phyloP scores from a whole-genome alignment of 2,888 invertebrate genomes.

The Lycia hirtaria region DNA sequence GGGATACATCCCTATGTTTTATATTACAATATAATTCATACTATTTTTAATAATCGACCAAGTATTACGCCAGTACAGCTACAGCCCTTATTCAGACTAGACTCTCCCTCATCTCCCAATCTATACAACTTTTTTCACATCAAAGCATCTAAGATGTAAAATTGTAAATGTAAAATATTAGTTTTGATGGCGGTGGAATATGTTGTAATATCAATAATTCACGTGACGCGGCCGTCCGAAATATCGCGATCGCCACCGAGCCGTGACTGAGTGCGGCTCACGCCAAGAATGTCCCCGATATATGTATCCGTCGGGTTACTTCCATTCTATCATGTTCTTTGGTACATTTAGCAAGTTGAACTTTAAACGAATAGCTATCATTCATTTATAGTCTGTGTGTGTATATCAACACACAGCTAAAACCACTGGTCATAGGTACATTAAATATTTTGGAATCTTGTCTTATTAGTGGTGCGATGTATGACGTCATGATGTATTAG shows the following conservation, averaged over 20 bases:
- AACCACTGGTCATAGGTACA: too few species aligned
- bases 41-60: too few species aligned
- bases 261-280: slow-evolving; percentile 47
- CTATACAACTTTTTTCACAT: slow-evolving; percentile 23
- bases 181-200: slow-evolving; percentile 24
- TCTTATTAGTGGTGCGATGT: too few species aligned
- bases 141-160: slow-evolving; percentile 19
- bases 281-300: slow-evolving; percentile 68
- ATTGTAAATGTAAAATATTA: slow-evolving; percentile 22
- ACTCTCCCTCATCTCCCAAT: slow-evolving; percentile 3
- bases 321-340: neutral
- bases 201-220: slow-evolving; percentile 51
- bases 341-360: neutral
- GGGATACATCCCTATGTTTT: too few species aligned
- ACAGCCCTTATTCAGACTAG: neutral
- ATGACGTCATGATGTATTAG: too few species aligned
- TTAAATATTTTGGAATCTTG: too few species aligned
- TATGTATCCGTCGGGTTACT: slow-evolving; percentile 59
- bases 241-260: slow-evolving; percentile 59
- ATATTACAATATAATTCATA: too few species aligned
- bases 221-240: slow-evolving; percentile 46
- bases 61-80: neutral
- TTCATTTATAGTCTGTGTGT: too few species aligned
- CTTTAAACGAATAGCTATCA: neutral
- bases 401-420: too few species aligned